Evolutionary conservation across 2,113 vertebrate species (phyloP).

Genomic region (Pollimyrus isidori): DNA sequence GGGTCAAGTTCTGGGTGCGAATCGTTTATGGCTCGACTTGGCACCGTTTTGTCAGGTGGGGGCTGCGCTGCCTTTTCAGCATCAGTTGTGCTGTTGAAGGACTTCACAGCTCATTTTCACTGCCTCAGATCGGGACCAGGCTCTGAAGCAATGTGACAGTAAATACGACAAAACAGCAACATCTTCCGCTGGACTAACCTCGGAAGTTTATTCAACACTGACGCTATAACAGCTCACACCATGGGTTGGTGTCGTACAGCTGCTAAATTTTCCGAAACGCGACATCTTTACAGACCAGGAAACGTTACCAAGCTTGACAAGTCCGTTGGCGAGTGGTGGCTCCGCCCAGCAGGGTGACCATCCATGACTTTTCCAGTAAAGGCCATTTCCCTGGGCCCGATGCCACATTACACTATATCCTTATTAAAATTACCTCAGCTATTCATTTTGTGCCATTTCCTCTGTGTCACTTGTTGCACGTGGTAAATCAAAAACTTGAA

Average conservation of each 20-base stretch:
- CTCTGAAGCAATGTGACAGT: background rate
- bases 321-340: background rate
- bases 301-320: background rate
- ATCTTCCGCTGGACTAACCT: background rate
- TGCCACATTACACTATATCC: background rate
- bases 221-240: background rate
- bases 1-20: conserved; percentile 66
- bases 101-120: background rate
- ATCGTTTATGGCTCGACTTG: conserved; percentile 54
- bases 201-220: background rate
- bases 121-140: background rate
- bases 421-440: conserved; percentile 8
- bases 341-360: background rate
- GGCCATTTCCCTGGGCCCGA: conserved; percentile 30
- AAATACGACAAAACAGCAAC: background rate
- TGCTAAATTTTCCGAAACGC: background rate
- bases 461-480: background rate
- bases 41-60: conserved; percentile 52
- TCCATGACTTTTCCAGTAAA: background rate
- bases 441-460: conserved; percentile 3
- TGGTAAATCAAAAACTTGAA: conserved; percentile 5
- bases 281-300: background rate
- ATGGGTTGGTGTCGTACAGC: background rate
- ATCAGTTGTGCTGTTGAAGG: background rate
- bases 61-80: background rate